Evolutionary conservation across 2,888 invertebrate species (phyloP), one percentile per base, ranked within the genome.

Genomic region (Hetaerina titia): DNA sequence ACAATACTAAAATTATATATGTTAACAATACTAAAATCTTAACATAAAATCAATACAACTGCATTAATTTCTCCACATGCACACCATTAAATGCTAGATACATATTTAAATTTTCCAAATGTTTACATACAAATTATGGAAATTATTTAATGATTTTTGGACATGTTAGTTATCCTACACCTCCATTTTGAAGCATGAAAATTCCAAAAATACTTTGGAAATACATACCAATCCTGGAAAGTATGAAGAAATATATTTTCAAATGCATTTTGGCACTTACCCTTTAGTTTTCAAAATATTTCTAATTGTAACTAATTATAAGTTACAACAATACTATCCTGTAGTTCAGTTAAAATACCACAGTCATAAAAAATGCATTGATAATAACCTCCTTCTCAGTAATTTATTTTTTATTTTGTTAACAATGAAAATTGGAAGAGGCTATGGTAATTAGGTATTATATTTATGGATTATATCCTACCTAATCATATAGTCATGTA

Each of bases 341-440:
- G 15, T 9, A 13, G 11, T 31, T 81, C 7, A 31, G 81, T 25
- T 13, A 81, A 81, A 31, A 31, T 15, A 81, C 45, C 45, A 31
- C 31, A 81, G 25, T 81, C 25, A 31, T 31, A 31, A 81, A 45
- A 15, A 60, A 31, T 81, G 81, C 81, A 31, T 81, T 81, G 81
- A 81, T 81, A 6, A 81, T 81, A 11, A 31, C 25, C 31, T n/a
- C 81, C 31, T 31, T n/a, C 31, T 15, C 8, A 9, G 31, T 15
- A 81, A 31, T 81, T 31, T 9, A 17, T 19, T 69, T 22, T 31
- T 31, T 69, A 81, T 31, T 31, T 31, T 81, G 31, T 25, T 81
- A 31, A 81, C 81, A n/a, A 81, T 31, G 81, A 81, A 81, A 81
- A 81, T 81, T 81, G 81, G 81, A 81, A 81, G 81, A 81, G 31